These are phyloP conservation scores for Anneissia japonica DNA, from an alignment of 35 echinoderm and acorn worm species.

Conservation along the genomic window DNA sequence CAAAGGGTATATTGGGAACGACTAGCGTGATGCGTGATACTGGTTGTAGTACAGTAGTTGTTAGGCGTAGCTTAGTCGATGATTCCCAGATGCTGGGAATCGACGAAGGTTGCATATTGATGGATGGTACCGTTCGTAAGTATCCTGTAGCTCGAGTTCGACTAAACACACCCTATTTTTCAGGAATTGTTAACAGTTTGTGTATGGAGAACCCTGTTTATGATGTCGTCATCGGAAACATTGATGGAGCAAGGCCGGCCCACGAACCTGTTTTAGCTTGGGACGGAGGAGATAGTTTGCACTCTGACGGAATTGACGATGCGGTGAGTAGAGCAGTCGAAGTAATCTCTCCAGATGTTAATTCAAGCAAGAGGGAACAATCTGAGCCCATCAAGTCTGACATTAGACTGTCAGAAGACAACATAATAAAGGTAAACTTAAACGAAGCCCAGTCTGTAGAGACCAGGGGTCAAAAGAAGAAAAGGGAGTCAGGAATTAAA, in stretches of 20 bases:
- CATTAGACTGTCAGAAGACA: no score
- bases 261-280: not conserved
- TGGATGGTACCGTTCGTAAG: constrained; percentile 42
- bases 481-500: no score
- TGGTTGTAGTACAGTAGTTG: constrained; percentile 31
- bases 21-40: constrained; percentile 28
- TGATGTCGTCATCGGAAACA: constrained; percentile 40
- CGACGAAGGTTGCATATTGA: constrained; percentile 12
- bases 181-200: constrained; percentile 13
- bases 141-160: constrained; percentile 21
- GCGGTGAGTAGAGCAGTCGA: no score
- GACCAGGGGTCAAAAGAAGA: no score
- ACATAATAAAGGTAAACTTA: no score
- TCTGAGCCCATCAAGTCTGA: no score
- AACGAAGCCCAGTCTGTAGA: no score
- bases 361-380: no score
- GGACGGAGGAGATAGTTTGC: not conserved
- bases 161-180: constrained; percentile 38
- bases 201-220: constrained; percentile 52
- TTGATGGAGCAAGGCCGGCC: constrained; percentile 12
- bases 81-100: constrained; percentile 13
- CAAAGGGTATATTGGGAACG: no score
- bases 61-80: constrained; percentile 14
- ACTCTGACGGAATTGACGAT: no score
- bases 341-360: no score